Conservation (phyloP, 2,888 invertebrate species). For the Pocota personata region DNA sequence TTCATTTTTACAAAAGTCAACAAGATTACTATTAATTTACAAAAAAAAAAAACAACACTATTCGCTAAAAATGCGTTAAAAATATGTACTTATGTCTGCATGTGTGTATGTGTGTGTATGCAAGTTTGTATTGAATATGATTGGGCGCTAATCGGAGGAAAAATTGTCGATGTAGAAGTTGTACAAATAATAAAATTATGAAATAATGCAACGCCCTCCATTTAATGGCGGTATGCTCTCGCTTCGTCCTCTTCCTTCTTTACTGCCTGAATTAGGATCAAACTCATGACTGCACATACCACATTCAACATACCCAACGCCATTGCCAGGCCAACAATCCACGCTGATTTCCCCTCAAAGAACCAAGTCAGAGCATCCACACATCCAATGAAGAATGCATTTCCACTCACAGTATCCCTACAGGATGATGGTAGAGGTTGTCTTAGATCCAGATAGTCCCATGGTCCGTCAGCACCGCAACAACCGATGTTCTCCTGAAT, state of each 20-base stretch:
- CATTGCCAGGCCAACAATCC: slow-evolving; percentile 92
- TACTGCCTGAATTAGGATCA: slow-evolving; percentile 89
- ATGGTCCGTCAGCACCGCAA: slow-evolving; percentile 94
- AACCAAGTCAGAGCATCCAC: slow-evolving; percentile 95
- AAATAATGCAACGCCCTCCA: slow-evolving; percentile 29
- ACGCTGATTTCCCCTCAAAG: slow-evolving; percentile 91
- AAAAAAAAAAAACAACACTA: slow-evolving; percentile 47
- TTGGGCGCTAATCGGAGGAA: slow-evolving; percentile 54
- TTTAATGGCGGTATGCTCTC: slow-evolving; percentile 84
- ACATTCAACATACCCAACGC: slow-evolving; percentile 91
- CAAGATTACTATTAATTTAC: neutral
- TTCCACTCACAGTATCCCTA: slow-evolving; percentile 93
- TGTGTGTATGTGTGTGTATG: slow-evolving; percentile 13
- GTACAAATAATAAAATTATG: slow-evolving; percentile 34
- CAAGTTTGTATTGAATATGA: slow-evolving; percentile 23
- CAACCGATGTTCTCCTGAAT: slow-evolving; percentile 95
- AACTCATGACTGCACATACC: slow-evolving; percentile 88
- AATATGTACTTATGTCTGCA: slow-evolving; percentile 41
- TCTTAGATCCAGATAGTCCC: slow-evolving; percentile 90
- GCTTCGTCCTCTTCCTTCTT: slow-evolving; percentile 89
- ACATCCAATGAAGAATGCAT: slow-evolving; percentile 94
- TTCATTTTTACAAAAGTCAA: slow-evolving; percentile 15
- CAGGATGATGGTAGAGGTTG: slow-evolving; percentile 93
- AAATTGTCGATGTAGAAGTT: slow-evolving; percentile 47
- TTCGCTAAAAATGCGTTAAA: slow-evolving; percentile 40